Base-by-base conservation (phyloP, 2,797 vertebrate species). In the Sus cebifrons region DNA sequence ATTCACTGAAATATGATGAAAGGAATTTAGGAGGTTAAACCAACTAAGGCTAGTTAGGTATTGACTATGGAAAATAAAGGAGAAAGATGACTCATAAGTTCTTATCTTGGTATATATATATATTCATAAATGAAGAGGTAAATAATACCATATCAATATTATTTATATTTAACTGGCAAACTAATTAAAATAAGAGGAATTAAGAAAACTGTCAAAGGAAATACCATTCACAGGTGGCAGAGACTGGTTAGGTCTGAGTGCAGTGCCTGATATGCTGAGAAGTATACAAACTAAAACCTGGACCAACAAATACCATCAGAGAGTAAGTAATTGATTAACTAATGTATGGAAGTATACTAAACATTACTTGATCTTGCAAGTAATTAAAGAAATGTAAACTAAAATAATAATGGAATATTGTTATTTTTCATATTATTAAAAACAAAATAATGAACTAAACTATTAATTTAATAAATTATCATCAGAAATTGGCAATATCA, bases 361-460 rank as follows among this genome's bases (percentile, higher is more conserved):
- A 44, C 1, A 1, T 58, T 68, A 75, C 15, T 85, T 56, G 5
- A 49, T 27, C 12, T 84, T 56, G 82, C 36, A 86, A 86, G 17
- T 83, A 86, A 86, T 74, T 84, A 54, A 64, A 86, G 13, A 40
- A 85, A 85, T 65, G 1, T 29, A 62, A 94, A 81, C 5, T 86
- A 92, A 89, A 92, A 36, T 83, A 70, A 52, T 23, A 87, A 88
- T 58, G 6, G 5, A 32, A 84, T 56, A 58, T 4, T 71, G 7
- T n/a, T 82, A 3, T 68, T 20, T 91, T 16, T n/a, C 87, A 71
- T 6, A 67, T 79, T 52, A 65, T n/a, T 93, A 81, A 89, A 83
- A 73, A 32, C 6, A 64, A 94, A 78, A 67, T 4, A 83, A 65
- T 17, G 82, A 29, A 79, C 82, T 86, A 86, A 91, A 52, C 91